phyloP scores from a whole-genome alignment of 2,797 vertebrate genomes.

The Alcedo atthis region DNA sequence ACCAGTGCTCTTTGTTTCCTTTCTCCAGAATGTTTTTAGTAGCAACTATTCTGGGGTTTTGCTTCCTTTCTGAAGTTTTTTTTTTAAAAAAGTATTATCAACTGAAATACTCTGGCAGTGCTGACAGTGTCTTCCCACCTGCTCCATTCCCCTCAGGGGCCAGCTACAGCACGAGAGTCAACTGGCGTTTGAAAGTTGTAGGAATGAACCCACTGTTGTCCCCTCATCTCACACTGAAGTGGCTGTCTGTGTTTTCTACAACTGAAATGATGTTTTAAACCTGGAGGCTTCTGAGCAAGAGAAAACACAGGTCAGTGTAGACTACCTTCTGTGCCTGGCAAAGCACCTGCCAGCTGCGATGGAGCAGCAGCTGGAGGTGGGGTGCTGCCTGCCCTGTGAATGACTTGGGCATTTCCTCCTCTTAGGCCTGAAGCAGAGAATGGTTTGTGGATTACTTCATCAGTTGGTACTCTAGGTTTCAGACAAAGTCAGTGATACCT shows the following conservation, averaged over 20 bases:
- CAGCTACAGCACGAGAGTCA: background rate
- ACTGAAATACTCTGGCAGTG: background rate
- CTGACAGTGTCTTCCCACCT: background rate
- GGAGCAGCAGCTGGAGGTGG: background rate
- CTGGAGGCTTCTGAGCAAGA: background rate
- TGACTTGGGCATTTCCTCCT: background rate
- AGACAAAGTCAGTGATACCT: background rate
- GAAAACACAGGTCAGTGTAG: background rate
- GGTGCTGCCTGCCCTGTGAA: background rate
- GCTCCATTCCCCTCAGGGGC: background rate
- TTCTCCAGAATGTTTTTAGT: background rate
- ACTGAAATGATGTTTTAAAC: slow-evolving; percentile 25
- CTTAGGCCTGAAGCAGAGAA: background rate
- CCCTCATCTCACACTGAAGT: background rate
- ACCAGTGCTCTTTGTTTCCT: background rate
- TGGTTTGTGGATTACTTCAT: background rate
- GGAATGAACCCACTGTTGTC: background rate
- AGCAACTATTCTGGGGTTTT: background rate
- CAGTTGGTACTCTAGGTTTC: background rate
- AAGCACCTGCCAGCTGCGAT: background rate
- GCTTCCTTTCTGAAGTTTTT: slow-evolving; percentile 1
- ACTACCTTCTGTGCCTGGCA: background rate
- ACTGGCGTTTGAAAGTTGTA: background rate
- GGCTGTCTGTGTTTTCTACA: background rate
- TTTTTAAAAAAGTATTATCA: background rate